These are phyloP conservation scores for Ceramica pisi DNA, from an alignment of 2,888 invertebrate species.

Conservation along the genomic window DNA sequence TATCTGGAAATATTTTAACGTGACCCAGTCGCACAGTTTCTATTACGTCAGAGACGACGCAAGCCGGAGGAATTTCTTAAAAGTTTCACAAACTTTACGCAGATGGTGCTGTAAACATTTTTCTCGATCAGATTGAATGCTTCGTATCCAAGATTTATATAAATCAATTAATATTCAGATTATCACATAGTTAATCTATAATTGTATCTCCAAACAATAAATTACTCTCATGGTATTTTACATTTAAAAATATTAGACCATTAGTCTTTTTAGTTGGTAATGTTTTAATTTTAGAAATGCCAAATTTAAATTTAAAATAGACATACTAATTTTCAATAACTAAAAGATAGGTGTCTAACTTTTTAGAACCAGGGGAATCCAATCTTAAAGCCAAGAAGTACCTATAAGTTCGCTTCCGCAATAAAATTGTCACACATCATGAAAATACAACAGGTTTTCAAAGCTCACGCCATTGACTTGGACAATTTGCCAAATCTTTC, in stretches of 20 bases:
- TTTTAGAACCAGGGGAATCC: neutral
- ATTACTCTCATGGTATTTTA: neutral
- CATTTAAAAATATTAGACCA: too few species aligned
- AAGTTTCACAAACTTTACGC: constrained; percentile 12
- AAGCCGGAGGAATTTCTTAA: neutral
- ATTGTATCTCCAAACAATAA: neutral
- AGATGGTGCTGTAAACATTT: constrained; percentile 47
- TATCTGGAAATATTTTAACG: neutral
- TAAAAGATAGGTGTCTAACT: neutral
- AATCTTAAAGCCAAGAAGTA: neutral
- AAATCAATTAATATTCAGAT: neutral
- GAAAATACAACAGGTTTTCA: neutral
- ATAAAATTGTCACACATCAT: neutral
- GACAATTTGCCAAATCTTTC: constrained; percentile 12
- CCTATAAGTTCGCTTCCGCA: neutral
- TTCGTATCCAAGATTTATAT: neutral
- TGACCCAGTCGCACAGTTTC: neutral
- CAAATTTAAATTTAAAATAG: neutral
- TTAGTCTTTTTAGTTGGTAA: neutral
- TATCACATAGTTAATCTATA: neutral
- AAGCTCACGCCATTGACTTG: neutral
- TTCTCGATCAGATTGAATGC: neutral
- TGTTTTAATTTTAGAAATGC: neutral
- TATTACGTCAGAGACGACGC: neutral
- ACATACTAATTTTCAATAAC: neutral